Percentiles rank a stretch among this genome's conserved stretches.
Conservation (phyloP, 1,140 invertebrate species). For the Sitophilus oryzae region DNA sequence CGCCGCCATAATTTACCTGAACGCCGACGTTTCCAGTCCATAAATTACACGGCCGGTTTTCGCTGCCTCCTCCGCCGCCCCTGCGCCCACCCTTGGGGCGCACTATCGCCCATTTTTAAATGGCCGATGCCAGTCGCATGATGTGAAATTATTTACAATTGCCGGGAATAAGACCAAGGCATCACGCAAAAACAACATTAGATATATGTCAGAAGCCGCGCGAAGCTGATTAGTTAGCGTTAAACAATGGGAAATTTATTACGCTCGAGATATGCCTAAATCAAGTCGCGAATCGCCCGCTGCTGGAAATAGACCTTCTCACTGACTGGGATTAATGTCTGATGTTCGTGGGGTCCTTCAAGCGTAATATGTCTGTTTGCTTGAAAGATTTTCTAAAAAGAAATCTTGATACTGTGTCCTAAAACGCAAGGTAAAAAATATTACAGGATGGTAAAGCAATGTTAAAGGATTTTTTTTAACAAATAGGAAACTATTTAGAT, state of each 20-base stretch:
- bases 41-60: constrained; percentile 18
- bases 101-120: constrained; percentile 13
- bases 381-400: too few relatives aligned
- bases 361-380: too few relatives aligned
- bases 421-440: background rate
- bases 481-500: too few relatives aligned
- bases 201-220: constrained; percentile 24
- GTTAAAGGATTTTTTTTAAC: too few relatives aligned
- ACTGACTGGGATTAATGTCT: too few relatives aligned
- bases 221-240: constrained; percentile 6
- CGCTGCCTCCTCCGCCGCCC: too few relatives aligned
- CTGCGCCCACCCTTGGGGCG: too few relatives aligned
- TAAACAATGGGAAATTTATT: constrained; percentile 27
- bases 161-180: constrained; percentile 11
- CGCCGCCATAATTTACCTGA: constrained; percentile 13
- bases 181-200: constrained; percentile 27
- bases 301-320: too few relatives aligned
- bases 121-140: constrained; percentile 21
- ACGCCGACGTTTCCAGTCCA: constrained; percentile 11
- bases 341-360: too few relatives aligned
- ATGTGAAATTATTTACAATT: constrained; percentile 25
- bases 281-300: too few relatives aligned
- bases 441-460: background rate
- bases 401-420: constrained; percentile 7
- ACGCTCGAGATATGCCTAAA: constrained; percentile 15